Conservation (phyloP, 2,113 vertebrate genomes). For the Paraplagusia blochii region DNA sequence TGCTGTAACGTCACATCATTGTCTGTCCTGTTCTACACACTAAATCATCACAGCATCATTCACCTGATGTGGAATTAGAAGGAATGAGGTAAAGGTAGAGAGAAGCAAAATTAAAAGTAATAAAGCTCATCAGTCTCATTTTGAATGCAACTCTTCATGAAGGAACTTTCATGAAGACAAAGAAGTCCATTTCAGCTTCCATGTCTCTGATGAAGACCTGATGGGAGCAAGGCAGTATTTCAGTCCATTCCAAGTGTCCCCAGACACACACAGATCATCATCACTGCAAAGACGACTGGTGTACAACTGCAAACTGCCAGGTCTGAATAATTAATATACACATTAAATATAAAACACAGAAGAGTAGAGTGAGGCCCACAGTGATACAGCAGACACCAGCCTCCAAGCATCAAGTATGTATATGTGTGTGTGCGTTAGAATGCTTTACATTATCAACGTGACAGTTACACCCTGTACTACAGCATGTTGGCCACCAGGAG, state of each 20-base stretch:
- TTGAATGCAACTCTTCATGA: too few relatives aligned
- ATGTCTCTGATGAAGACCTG: neutral
- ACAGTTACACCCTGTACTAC: constrained; percentile 31
- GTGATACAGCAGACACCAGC: constrained; percentile 47
- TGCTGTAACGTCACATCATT: too few relatives aligned
- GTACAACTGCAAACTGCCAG: constrained; percentile 48
- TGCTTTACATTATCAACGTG: constrained; percentile 41
- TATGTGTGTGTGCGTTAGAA: constrained; percentile 35
- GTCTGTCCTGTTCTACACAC: too few relatives aligned
- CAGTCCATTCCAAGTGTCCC: constrained; percentile 39
- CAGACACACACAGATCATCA: constrained; percentile 23
- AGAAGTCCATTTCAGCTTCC: too few relatives aligned
- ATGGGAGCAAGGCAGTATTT: constrained; percentile 49
- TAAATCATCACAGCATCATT: too few relatives aligned
- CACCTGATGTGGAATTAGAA: too few relatives aligned
- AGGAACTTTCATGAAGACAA: too few relatives aligned
- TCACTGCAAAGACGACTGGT: constrained; percentile 33
- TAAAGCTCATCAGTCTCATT: too few relatives aligned
- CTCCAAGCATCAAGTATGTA: constrained; percentile 44
- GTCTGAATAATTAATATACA: constrained; percentile 61
- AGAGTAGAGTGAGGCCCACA: constrained; percentile 32
- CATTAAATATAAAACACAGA: constrained; percentile 65
- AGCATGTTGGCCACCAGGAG: neutral
- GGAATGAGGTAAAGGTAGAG: too few relatives aligned
- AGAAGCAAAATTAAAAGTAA: too few relatives aligned